Evolutionary conservation across 2,888 invertebrate genomes (phyloP).

Genomic region (Caenorhabditis wallacei): DNA sequence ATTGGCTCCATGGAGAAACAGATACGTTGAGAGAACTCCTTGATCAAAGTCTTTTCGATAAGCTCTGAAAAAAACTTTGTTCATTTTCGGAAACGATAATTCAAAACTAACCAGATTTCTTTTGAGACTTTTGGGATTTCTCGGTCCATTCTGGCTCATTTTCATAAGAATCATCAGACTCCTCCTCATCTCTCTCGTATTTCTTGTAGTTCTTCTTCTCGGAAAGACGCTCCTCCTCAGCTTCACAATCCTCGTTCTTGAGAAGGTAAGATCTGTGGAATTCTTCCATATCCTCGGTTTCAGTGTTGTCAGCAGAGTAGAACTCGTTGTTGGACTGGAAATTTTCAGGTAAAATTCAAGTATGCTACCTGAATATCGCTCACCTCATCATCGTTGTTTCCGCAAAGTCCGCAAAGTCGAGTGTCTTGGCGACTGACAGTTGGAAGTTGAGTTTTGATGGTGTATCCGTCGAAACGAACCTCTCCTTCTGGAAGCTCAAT

Average conservation of each 20-base stretch:
- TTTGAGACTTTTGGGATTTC: conserved; percentile 39
- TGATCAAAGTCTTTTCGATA: conserved; percentile 72
- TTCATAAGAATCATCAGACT: conserved; percentile 61
- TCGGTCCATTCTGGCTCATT: conserved; percentile 47
- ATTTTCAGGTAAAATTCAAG: background rate
- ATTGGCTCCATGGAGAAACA: conserved; percentile 80
- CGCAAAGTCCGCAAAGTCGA: conserved; percentile 82
- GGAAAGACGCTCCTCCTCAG: conserved; percentile 64
- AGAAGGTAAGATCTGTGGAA: conserved; percentile 80
- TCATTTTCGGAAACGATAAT: too few species aligned
- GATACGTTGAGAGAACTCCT: conserved; percentile 77
- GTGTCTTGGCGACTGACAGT: conserved; percentile 68
- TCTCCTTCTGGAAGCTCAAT: conserved; percentile 75
- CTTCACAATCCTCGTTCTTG: conserved; percentile 67
- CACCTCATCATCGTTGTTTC: conserved; percentile 79
- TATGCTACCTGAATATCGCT: background rate
- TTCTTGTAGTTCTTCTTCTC: conserved; percentile 71
- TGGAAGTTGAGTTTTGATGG: conserved; percentile 72
- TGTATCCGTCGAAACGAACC: conserved; percentile 79
- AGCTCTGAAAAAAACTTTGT: conserved; percentile 70
- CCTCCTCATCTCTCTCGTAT: conserved; percentile 60
- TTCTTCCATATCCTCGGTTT: conserved; percentile 75
- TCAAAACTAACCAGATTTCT: conserved; percentile 37
- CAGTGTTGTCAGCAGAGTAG: conserved; percentile 73
- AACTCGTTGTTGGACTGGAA: conserved; percentile 75